These are phyloP conservation scores for Momotus momota DNA, from an alignment of 2,797 vertebrate genomes.

Conservation along the genomic window DNA sequence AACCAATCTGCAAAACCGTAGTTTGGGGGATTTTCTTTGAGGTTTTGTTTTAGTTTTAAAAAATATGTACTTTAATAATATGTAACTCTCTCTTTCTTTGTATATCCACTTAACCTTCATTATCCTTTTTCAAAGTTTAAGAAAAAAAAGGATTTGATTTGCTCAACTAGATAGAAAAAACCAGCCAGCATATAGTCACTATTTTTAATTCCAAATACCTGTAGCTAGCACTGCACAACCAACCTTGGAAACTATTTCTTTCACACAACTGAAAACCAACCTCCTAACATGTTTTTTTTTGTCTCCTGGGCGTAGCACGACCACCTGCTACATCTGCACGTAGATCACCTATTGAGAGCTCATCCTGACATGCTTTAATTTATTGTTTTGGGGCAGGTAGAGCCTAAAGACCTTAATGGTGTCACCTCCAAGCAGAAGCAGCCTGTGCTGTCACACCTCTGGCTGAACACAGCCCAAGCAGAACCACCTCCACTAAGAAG, in stretches of 20 bases:
- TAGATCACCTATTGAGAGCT: background rate
- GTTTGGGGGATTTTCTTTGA: no score
- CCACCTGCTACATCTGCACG: background rate
- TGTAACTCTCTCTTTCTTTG: background rate
- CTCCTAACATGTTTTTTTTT: background rate
- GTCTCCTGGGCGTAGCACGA: background rate
- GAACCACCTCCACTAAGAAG: background rate
- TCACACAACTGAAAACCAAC: background rate
- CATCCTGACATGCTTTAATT: background rate
- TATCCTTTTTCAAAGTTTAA: background rate
- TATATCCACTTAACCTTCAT: background rate
- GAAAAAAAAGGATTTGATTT: background rate
- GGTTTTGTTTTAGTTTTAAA: no score
- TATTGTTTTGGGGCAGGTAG: background rate
- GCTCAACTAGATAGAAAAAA: background rate
- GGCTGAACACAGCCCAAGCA: background rate
- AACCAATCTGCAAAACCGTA: background rate
- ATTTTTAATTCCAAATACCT: background rate
- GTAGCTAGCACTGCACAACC: background rate
- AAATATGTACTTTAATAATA: no score
- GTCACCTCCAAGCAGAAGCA: background rate
- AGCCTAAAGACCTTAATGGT: background rate
- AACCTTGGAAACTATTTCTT: background rate
- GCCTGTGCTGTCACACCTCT: rapidly evolving
- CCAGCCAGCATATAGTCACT: background rate